Conservation (phyloP, 1,140 invertebrate genomes). For the Ephestia elutella region DNA sequence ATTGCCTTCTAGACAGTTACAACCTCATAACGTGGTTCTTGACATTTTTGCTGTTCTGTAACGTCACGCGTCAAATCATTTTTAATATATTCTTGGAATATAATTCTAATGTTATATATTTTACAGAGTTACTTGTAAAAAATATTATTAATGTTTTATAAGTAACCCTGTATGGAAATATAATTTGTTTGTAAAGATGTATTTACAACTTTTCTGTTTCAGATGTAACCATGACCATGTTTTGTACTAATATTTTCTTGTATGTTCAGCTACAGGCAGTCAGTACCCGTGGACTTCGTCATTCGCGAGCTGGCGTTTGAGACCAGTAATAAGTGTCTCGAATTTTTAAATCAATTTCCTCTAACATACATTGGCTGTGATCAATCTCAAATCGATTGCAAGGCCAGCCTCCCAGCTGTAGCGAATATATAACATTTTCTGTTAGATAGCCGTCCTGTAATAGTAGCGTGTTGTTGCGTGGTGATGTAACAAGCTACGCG, state of each 20-base stretch:
- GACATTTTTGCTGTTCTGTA: no score
- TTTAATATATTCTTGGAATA: no score
- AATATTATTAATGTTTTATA: no score
- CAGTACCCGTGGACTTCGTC: conserved; percentile 89
- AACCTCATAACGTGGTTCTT: no score
- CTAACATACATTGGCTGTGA: conserved; percentile 83
- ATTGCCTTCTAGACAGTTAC: no score
- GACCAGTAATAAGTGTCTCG: conserved; percentile 85
- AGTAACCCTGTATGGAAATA: no score
- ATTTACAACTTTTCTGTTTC: no score
- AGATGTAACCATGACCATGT: conserved; percentile 39
- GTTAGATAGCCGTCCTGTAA: conserved; percentile 52
- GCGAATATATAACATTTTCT: conserved; percentile 72
- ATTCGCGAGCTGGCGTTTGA: conserved; percentile 90
- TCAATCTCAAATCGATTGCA: conserved; percentile 88
- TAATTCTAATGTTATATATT: no score
- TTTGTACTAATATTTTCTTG: conserved; percentile 70
- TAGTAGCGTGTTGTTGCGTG: conserved; percentile 56
- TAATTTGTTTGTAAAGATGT: no score
- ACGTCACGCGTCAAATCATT: no score
- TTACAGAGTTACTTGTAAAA: no score
- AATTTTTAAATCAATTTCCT: conserved; percentile 89
- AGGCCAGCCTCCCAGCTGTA: conserved; percentile 82
- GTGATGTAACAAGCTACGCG: conserved; percentile 52
- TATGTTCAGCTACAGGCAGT: conserved; percentile 94